These are phyloP conservation scores for Andrena camellia DNA, from an alignment of 2,888 invertebrate species.

Conservation along the genomic window DNA sequence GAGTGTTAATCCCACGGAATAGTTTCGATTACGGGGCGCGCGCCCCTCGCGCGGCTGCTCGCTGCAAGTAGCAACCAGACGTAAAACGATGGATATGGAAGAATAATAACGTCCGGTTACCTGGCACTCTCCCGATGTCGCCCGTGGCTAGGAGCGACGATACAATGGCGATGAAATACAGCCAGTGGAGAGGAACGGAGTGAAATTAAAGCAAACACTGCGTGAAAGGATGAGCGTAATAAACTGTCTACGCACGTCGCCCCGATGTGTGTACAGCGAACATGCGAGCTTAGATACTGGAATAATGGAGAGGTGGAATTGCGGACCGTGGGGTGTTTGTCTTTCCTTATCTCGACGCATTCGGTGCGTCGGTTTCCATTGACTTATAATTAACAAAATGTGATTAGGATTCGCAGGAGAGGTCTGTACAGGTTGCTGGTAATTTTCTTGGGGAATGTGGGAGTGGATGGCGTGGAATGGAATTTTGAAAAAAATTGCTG, in stretches of 20 bases:
- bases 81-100: slow-evolving; percentile 1
- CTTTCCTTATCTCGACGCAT: background rate
- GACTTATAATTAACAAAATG: slow-evolving; percentile 3
- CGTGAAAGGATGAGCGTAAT: background rate
- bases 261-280: background rate
- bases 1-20: background rate
- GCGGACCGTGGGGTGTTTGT: background rate
- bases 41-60: background rate
- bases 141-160: background rate
- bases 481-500: too few relatives aligned
- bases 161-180: background rate
- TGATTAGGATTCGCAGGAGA: background rate
- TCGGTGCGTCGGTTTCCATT: background rate
- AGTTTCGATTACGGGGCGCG: background rate
- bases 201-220: slow-evolving; percentile 10
- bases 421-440: too few relatives aligned
- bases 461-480: too few relatives aligned
- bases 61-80: background rate
- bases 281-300: background rate
- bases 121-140: background rate
- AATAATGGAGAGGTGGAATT: background rate
- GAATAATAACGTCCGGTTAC: slow-evolving; percentile 20
- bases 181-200: background rate
- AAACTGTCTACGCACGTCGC: background rate
- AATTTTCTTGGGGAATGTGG: too few relatives aligned